Percentiles rank a stretch among this genome's conserved stretches.
These are phyloP conservation scores for Entomyzon cyanotis DNA, from an alignment of 2,113 vertebrate genomes.

Conservation along the genomic window DNA sequence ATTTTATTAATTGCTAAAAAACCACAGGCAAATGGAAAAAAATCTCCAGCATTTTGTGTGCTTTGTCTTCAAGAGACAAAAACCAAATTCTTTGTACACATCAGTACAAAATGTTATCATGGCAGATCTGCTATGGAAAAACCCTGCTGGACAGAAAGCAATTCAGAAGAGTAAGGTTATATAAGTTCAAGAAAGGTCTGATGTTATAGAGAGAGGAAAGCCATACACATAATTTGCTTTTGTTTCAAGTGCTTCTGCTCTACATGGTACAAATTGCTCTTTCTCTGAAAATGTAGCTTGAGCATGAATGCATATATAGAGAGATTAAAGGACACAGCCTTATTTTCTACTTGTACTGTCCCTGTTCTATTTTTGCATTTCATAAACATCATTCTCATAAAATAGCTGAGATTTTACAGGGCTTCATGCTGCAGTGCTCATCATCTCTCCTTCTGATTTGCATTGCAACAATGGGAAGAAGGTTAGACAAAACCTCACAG, in stretches of 20 bases:
- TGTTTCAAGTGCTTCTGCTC: background rate
- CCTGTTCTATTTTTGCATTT: background rate
- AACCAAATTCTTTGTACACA: background rate
- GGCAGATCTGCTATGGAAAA: slow-evolving; percentile 2
- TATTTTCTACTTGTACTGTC: background rate
- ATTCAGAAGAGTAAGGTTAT: background rate
- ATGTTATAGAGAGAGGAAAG: background rate
- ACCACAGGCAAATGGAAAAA: background rate
- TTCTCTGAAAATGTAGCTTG: background rate
- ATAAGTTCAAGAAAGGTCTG: background rate
- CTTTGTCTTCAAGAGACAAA: background rate
- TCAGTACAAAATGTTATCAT: background rate
- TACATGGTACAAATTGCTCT: background rate
- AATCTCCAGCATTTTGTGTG: background rate
- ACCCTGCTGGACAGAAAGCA: background rate
- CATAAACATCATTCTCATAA: background rate
- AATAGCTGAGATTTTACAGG: background rate
- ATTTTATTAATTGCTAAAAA: background rate
- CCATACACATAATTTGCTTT: background rate
- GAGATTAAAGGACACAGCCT: background rate
- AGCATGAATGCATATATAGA: background rate
- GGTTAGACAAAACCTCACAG: background rate
- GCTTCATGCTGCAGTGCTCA: background rate
- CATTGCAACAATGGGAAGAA: background rate
- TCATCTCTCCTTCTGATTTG: background rate